These are phyloP conservation scores for Dynastes maya DNA, from an alignment of 2,888 invertebrate species.

Conservation along the genomic window DNA sequence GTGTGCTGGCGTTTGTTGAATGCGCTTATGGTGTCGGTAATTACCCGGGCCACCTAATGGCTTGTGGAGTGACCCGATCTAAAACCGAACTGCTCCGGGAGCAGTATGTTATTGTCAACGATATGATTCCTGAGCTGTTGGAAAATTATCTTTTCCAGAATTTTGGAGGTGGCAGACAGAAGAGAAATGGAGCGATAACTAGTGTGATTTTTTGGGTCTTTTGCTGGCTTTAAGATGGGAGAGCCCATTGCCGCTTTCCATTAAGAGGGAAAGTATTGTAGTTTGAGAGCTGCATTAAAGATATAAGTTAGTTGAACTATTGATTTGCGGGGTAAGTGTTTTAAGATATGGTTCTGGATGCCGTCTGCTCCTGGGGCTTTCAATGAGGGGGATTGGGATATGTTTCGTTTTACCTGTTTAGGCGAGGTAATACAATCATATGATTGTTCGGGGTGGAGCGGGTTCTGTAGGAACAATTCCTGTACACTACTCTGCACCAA, in stretches of 20 bases:
- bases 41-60: constrained; percentile 59
- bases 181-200: constrained; percentile 52
- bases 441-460: not conserved
- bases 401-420: not conserved
- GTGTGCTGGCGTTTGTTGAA: constrained; percentile 58
- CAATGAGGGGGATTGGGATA: not conserved
- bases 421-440: not conserved
- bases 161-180: constrained; percentile 51
- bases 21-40: constrained; percentile 55
- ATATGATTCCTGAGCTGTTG: not conserved
- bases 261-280: constrained; percentile 54
- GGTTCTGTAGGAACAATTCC: not conserved
- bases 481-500: not conserved
- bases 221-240: constrained; percentile 55
- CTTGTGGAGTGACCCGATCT: constrained; percentile 60
- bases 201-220: constrained; percentile 12
- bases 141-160: constrained; percentile 43
- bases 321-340: not conserved
- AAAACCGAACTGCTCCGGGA: constrained; percentile 62
- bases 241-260: constrained; percentile 58
- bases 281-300: constrained; percentile 54
- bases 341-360: constrained; percentile 4
- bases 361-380: constrained; percentile 48
- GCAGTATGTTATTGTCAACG: constrained; percentile 51
- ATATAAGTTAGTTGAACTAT: constrained; percentile 58